phyloP scores from a whole-genome alignment of 2,888 invertebrate genomes.

The Trichogramma dendrolimi region DNA sequence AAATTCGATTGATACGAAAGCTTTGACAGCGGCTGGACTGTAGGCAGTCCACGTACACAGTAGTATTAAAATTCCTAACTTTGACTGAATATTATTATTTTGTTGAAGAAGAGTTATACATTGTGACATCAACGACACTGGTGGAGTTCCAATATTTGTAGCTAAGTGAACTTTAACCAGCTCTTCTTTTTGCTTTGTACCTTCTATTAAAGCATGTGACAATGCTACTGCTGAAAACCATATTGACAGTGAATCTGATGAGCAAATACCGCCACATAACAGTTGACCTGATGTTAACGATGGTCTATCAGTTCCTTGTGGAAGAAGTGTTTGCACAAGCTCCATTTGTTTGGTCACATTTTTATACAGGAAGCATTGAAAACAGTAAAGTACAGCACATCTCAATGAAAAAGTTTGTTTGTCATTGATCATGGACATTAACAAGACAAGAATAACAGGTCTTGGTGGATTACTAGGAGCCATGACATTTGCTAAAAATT shows the following conservation, averaged over 20 bases:
- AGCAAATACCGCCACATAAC: constrained; percentile 88
- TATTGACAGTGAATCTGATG: constrained; percentile 79
- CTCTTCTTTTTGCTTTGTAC: constrained; percentile 81
- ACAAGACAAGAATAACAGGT: constrained; percentile 86
- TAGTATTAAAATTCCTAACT: constrained; percentile 87
- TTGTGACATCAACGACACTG: constrained; percentile 86
- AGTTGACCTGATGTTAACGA: constrained; percentile 72
- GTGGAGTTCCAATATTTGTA: constrained; percentile 75
- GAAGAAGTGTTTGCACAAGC: constrained; percentile 87
- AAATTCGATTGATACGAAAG: constrained; percentile 73
- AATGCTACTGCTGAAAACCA: constrained; percentile 95
- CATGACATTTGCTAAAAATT: constrained; percentile 82
- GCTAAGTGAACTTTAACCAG: constrained; percentile 86
- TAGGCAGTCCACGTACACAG: constrained; percentile 83
- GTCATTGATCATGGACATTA: constrained; percentile 99
- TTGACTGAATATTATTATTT: constrained; percentile 73
- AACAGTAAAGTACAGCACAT: constrained; percentile 94
- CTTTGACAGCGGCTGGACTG: constrained; percentile 77
- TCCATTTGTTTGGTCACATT: constrained; percentile 85
- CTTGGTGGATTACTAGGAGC: constrained; percentile 89
- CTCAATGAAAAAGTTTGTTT: constrained; percentile 88
- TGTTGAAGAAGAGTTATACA: constrained; percentile 80
- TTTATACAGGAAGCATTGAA: constrained; percentile 91
- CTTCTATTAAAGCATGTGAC: constrained; percentile 84
- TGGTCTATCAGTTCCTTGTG: constrained; percentile 74